A percentile compares a stretch with the other conserved stretches of the same genome.
These are phyloP conservation scores for Phrixothrix hirtus DNA, from an alignment of 2,888 invertebrate species.

Conservation along the genomic window DNA sequence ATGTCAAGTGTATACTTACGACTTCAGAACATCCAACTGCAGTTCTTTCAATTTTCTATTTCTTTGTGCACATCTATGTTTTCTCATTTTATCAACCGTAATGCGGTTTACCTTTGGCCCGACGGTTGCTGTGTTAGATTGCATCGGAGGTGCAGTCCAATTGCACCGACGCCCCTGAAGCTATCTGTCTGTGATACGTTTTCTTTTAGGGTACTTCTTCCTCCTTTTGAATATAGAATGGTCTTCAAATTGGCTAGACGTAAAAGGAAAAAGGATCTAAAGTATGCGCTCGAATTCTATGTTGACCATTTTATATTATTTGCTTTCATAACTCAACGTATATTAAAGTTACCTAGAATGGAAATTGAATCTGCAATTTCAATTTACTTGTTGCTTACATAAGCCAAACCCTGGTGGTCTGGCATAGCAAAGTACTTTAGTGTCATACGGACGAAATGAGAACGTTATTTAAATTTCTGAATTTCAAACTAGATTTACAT, in stretches of 20 bases:
- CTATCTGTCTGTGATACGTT: constrained; percentile 27
- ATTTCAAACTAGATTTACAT: constrained; percentile 1
- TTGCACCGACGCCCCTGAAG: constrained; percentile 29
- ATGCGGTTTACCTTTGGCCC: constrained; percentile 17
- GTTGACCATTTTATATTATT: constrained; percentile 36
- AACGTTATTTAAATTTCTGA: constrained; percentile 6
- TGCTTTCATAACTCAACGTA: constrained; percentile 20
- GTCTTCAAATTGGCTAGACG: constrained; percentile 33
- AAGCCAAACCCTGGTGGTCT: constrained; percentile 11
- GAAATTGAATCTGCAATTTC: constrained; percentile 33
- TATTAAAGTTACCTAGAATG: constrained; percentile 27
- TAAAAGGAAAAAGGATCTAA: constrained; percentile 26
- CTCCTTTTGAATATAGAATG: constrained; percentile 29
- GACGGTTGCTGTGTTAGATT: constrained; percentile 15
- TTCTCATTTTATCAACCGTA: constrained; percentile 16
- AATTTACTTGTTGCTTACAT: constrained; percentile 34
- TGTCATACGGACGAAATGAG: constrained; percentile 4
- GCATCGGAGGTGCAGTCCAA: constrained; percentile 21
- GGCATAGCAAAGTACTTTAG: background rate
- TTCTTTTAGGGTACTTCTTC: constrained; percentile 14
- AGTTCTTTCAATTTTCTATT: background rate
- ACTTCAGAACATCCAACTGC: no score
- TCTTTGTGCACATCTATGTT: constrained; percentile 6
- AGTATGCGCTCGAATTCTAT: constrained; percentile 10
- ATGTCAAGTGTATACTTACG: no score